Evolutionary conservation across 1,140 invertebrate genomes (phyloP).

Genomic region (Nasonia vitripennis): DNA sequence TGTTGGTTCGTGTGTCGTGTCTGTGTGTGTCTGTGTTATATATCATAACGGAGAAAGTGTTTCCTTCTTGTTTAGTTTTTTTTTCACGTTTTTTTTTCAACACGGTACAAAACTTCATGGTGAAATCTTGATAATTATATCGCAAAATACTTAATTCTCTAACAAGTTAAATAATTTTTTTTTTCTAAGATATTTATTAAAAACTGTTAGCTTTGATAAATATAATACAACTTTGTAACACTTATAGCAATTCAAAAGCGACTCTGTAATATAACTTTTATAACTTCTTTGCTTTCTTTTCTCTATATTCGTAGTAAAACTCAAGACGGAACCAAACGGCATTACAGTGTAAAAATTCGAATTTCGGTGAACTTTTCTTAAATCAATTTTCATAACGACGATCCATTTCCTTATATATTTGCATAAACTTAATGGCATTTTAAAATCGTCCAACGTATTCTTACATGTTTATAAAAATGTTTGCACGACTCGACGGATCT

Average conservation of each 20-base stretch:
- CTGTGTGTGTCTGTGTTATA: conserved; percentile 10
- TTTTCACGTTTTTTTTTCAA: conserved; percentile 32
- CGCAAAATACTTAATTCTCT: conserved; percentile 44
- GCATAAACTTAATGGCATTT: conserved; percentile 39
- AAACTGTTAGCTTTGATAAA: conserved; percentile 52
- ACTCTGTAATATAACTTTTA: conserved; percentile 37
- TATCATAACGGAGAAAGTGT: conserved; percentile 30
- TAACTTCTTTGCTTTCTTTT: conserved; percentile 14
- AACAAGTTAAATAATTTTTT: conserved; percentile 52
- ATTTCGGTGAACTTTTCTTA: not conserved
- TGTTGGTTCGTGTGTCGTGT: not conserved
- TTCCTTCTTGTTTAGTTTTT: conserved; percentile 9
- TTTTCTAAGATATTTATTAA: conserved; percentile 53
- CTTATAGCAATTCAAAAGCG: conserved; percentile 52
- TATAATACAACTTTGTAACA: conserved; percentile 53
- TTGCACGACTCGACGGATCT: not conserved
- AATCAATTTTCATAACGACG: conserved; percentile 35
- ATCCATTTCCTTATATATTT: conserved; percentile 24
- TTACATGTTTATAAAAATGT: conserved; percentile 12
- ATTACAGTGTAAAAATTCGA: conserved; percentile 29
- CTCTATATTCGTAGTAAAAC: conserved; percentile 14
- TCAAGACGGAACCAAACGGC: conserved; percentile 14
- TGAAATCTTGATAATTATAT: conserved; percentile 47
- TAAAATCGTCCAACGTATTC: conserved; percentile 30
- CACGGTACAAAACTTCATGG: conserved; percentile 49